These are phyloP conservation scores for Balaeniceps rex DNA, from an alignment of 2,113 vertebrate genomes.

Conservation along the genomic window DNA sequence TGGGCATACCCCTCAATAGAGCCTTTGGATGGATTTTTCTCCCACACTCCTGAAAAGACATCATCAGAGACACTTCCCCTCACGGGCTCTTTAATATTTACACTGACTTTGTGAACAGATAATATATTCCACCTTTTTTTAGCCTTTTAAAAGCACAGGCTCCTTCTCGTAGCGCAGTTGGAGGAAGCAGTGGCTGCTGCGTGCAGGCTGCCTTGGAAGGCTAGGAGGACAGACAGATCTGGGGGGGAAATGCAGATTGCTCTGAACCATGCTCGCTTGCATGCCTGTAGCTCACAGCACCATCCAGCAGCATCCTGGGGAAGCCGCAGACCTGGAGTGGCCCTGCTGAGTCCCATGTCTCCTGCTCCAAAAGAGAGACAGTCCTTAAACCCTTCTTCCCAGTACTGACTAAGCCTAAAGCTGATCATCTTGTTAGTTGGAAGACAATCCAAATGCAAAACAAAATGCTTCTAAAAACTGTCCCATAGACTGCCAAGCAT, in stretches of 20 bases:
- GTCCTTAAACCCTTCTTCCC: background rate
- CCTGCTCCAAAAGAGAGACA: background rate
- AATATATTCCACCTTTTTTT: constrained; percentile 27
- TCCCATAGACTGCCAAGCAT: background rate
- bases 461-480: background rate
- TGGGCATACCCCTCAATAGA: background rate
- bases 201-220: background rate
- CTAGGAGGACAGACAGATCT: background rate
- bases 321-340: background rate
- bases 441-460: background rate
- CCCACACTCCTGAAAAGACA: constrained; percentile 2
- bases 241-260: background rate
- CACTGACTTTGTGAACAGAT: background rate
- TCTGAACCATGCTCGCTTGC: fast-evolving
- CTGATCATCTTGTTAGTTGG: background rate
- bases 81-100: constrained; percentile 19
- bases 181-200: background rate
- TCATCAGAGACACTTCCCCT: constrained; percentile 9
- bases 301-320: background rate
- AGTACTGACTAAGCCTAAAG: background rate
- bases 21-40: constrained; percentile 14
- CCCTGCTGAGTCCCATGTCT: background rate
- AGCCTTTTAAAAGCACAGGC: background rate
- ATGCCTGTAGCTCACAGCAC: background rate
- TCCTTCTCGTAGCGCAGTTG: background rate